Base-by-base conservation (phyloP, 2,888 invertebrate genomes). In the Heteromurus nitidus region DNA sequence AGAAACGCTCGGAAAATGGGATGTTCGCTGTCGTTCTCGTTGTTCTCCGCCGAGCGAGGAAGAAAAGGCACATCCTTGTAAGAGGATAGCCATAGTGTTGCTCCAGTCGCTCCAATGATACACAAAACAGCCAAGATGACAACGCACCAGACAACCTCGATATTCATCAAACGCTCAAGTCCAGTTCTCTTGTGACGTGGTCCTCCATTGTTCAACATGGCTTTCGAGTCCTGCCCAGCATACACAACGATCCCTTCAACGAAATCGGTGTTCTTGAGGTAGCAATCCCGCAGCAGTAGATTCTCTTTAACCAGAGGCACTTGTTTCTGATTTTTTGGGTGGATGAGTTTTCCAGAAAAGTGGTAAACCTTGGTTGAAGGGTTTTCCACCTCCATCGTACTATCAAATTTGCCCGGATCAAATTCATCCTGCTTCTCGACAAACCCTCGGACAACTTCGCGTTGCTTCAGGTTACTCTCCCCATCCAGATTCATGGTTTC, bases 401-500 rank as follows among this genome's bases (percentile, higher is more conserved):
- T 95, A 84, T 92, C 92, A 89, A 96, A 96, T 31, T 82, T 69
- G 65, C 47, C 58, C n/a, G 77, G 74, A 62, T 72, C 72, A 65
- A 83, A 83, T 1, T 53, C 20, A 16, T 26, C 11, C 24, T 81
- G 83, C 64, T 93, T 92, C 85, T 94, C 93, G 82, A 91, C 91
- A 88, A 95, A 94, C 16, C 94, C 95, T 44, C 93, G 90, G n/a
- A 93, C 94, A 60, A 96, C 95, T 89, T 95, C 93, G 86, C 98
- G 92, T 89, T 97, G 96, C 89, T 98, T 98, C 83, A 98, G 91
- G 90, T 98, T 98, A 60, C 96, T 95, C 90, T 98, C 98, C 11
- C 98, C 98, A 88, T 98, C 98, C 88, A 98, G 91, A 90, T 98
- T 98, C 88, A 96, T 96, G 0, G 98, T 98, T 90, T 98, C 98